Percentiles rank a stretch among this genome's conserved stretches.
phyloP scores from a whole-genome alignment of 92 coral and sea anemone genomes.

The Galaxea fascicularis region DNA sequence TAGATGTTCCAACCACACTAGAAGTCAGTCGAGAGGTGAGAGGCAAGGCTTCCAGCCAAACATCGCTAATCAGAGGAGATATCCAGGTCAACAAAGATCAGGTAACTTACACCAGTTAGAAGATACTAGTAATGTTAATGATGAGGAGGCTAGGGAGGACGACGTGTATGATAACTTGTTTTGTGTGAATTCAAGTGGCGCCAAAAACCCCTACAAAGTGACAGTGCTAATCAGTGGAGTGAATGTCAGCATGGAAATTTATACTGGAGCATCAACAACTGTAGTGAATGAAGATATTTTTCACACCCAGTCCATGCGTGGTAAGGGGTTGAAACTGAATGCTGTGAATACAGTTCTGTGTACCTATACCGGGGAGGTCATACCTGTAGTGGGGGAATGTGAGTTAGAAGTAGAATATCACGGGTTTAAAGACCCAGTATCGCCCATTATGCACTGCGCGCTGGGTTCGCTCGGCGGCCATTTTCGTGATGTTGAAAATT shows the following conservation, averaged over 20 bases:
- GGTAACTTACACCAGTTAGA: background rate
- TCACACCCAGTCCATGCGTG: background rate
- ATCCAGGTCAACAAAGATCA: constrained; percentile 4
- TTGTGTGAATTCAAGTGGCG: too few relatives aligned
- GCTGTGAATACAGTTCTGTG: background rate
- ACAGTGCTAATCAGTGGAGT: constrained; percentile 17
- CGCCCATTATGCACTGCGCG: too few relatives aligned
- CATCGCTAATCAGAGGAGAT: background rate
- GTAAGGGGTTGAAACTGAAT: background rate
- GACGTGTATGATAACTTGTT: too few relatives aligned
- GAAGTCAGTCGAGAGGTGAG: background rate
- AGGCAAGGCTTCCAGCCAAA: constrained; percentile 4
- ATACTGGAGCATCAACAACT: constrained; percentile 54
- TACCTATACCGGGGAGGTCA: constrained; percentile 39
- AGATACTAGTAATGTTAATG: too few relatives aligned
- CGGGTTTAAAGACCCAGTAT: too few relatives aligned
- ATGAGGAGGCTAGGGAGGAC: too few relatives aligned
- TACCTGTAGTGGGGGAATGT: constrained; percentile 15
- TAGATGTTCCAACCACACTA: background rate
- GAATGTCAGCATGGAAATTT: constrained; percentile 36
- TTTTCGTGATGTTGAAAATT: too few relatives aligned
- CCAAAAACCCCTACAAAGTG: constrained; percentile 22
- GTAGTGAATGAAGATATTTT: constrained; percentile 20
- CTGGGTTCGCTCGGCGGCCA: too few relatives aligned
- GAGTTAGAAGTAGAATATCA: constrained; percentile 26